Percentiles rank a stretch among this genome's conserved stretches.
Conservation (phyloP, 2,888 invertebrate species). For the Morinoia aosen region DNA sequence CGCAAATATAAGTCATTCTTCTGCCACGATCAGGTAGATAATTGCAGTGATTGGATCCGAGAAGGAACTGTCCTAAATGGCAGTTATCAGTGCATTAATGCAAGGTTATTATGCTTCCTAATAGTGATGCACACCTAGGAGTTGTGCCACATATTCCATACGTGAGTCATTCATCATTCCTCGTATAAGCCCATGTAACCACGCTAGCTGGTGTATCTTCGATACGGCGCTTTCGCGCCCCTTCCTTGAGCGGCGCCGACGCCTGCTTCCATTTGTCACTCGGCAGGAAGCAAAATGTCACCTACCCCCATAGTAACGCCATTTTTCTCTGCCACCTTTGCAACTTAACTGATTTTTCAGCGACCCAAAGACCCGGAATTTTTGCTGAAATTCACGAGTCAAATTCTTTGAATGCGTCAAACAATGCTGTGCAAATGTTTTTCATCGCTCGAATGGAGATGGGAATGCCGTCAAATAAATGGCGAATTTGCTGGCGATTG, state of each 20-base stretch:
- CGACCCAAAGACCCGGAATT: neutral
- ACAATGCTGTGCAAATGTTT: neutral
- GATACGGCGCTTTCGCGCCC: neutral
- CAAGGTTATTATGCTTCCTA: too few relatives aligned
- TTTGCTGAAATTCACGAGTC: neutral
- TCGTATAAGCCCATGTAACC: neutral
- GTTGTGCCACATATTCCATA: neutral
- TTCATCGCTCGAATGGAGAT: too few relatives aligned
- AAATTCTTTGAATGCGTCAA: neutral
- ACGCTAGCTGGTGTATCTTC: neutral
- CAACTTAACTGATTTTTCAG: conserved; percentile 29
- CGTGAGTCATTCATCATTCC: neutral
- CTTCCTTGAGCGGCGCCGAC: neutral
- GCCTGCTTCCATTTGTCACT: conserved; percentile 18
- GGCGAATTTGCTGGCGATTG: neutral
- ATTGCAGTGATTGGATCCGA: neutral
- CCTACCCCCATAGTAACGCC: neutral
- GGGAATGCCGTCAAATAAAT: too few relatives aligned
- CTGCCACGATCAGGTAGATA: neutral
- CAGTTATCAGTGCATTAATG: neutral
- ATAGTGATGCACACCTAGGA: neutral
- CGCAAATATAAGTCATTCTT: neutral
- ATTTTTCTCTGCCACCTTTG: conserved; percentile 7
- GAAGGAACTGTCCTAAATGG: neutral
- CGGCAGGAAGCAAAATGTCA: conserved; percentile 31